phyloP scores from a whole-genome alignment of 2,797 vertebrate genomes.

The Brotula barbata region DNA sequence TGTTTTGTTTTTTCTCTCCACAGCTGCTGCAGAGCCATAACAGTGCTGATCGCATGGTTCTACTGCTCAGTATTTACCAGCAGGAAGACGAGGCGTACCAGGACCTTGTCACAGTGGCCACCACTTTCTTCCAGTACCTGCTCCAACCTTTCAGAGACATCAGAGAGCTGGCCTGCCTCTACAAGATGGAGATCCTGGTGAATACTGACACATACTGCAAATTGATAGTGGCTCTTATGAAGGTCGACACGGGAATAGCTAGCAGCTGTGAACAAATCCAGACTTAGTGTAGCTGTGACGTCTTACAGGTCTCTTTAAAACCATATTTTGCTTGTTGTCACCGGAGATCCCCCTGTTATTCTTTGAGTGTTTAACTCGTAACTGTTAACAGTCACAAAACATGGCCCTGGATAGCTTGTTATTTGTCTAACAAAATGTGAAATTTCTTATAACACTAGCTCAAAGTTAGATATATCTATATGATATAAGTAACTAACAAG shows the following conservation, averaged over 20 bases:
- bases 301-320: too few relatives aligned
- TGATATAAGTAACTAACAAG: neutral
- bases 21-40: constrained; percentile 87
- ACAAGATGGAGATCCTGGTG: constrained; percentile 93
- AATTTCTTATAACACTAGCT: neutral
- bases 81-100: constrained; percentile 89
- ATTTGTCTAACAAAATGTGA: neutral
- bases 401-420: neutral
- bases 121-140: constrained; percentile 91
- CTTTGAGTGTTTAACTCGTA: neutral
- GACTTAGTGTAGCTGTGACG: neutral
- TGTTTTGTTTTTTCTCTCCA: neutral
- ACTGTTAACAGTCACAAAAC: neutral
- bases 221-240: too few relatives aligned
- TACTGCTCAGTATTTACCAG: constrained; percentile 86
- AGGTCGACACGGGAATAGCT: neutral
- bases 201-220: neutral
- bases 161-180: constrained; percentile 90
- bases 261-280: neutral
- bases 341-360: too few relatives aligned
- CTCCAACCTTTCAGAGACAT: constrained; percentile 94
- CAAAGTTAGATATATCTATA: neutral
- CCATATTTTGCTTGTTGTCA: too few relatives aligned
- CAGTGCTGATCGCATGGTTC: constrained; percentile 82
- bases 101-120: constrained; percentile 87